A percentile compares a stretch with the other conserved stretches of the same genome.
Conservation (phyloP, 2,113 vertebrate genomes). For the Istiophorus platypterus region DNA sequence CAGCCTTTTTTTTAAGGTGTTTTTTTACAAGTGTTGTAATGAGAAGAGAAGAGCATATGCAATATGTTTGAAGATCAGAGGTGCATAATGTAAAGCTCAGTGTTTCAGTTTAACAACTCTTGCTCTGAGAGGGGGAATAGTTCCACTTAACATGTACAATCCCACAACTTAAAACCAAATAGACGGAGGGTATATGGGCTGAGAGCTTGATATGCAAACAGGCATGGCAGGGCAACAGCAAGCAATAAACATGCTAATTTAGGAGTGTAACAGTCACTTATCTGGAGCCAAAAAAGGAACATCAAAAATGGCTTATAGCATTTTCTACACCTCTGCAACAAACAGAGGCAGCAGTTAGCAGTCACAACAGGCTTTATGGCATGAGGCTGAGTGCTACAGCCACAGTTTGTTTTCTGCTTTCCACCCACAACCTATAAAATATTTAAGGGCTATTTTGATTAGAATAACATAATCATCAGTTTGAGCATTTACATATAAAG, state of each 20-base stretch:
- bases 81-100: slow-evolving; percentile 58
- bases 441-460: slow-evolving; percentile 78
- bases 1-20: neutral
- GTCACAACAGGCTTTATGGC: slow-evolving; percentile 34
- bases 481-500: slow-evolving; percentile 81
- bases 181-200: slow-evolving; percentile 56
- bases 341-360: slow-evolving; percentile 43
- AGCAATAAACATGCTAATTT: slow-evolving; percentile 88
- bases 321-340: slow-evolving; percentile 65
- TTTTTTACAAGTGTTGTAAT: slow-evolving; percentile 52
- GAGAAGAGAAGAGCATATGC: slow-evolving; percentile 44
- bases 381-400: slow-evolving; percentile 37
- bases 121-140: slow-evolving; percentile 47
- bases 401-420: slow-evolving; percentile 63
- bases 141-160: slow-evolving; percentile 74
- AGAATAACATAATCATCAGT: slow-evolving; percentile 77
- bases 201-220: slow-evolving; percentile 83
- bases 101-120: slow-evolving; percentile 54
- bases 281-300: slow-evolving; percentile 62
- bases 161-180: slow-evolving; percentile 77
- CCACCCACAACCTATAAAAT: slow-evolving; percentile 75
- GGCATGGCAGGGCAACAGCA: slow-evolving; percentile 75
- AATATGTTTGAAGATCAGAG: slow-evolving; percentile 53
- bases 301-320: slow-evolving; percentile 64
- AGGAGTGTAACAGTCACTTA: slow-evolving; percentile 77